phyloP scores from a whole-genome alignment of 2,888 invertebrate genomes.

The Andrena bucephala region DNA sequence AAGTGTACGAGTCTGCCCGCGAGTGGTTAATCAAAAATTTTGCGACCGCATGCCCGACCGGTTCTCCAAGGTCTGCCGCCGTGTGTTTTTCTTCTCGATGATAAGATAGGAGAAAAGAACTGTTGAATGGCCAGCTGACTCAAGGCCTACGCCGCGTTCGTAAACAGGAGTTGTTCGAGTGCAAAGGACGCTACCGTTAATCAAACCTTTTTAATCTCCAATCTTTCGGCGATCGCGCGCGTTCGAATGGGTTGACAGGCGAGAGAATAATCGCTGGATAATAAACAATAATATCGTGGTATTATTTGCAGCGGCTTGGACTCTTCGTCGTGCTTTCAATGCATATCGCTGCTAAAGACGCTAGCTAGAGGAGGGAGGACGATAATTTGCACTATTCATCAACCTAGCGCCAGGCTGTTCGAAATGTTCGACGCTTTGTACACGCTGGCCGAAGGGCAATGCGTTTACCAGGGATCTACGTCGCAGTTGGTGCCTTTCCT shows the following conservation, averaged over 20 bases:
- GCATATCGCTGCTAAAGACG: slow-evolving; percentile 94
- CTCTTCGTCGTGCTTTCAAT: slow-evolving; percentile 97
- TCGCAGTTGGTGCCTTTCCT: slow-evolving; percentile 94
- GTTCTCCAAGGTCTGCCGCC: slow-evolving; percentile 16
- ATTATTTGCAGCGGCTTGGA: slow-evolving; percentile 91
- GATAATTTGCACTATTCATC: slow-evolving; percentile 98
- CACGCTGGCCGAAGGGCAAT: slow-evolving; percentile 96
- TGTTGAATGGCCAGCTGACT: slow-evolving; percentile 7
- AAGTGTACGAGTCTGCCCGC: background rate
- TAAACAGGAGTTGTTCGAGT: background rate
- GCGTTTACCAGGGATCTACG: slow-evolving; percentile 97
- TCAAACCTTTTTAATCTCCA: no score
- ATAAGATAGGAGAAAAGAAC: background rate
- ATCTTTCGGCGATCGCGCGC: no score
- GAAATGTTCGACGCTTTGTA: slow-evolving; percentile 99
- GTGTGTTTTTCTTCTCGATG: background rate
- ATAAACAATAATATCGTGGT: background rate
- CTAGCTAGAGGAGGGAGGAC: slow-evolving; percentile 96
- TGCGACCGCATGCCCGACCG: slow-evolving; percentile 11
- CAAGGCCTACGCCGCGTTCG: slow-evolving; percentile 7
- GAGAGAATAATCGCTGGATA: no score
- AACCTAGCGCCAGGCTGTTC: slow-evolving; percentile 97
- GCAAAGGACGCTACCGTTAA: background rate
- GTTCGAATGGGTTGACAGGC: no score
- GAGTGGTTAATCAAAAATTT: background rate